Evolutionary conservation across 1,140 invertebrate genomes (phyloP), one percentile per base, ranked within the genome.

Genomic region (Ostrea edulis): DNA sequence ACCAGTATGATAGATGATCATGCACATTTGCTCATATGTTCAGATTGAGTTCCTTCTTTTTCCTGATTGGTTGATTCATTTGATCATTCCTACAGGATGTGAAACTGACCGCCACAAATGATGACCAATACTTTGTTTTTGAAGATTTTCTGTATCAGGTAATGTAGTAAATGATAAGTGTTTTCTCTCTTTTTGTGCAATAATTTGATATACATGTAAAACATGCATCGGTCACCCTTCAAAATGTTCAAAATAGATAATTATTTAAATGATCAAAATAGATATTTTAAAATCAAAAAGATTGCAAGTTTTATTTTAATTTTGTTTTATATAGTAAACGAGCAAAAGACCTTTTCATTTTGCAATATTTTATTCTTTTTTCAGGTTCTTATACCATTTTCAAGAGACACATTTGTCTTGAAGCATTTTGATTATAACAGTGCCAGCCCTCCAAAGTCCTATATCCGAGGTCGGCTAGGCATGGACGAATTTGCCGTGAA

Each of bases 121-220:
- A 99, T 94, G 98, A 99, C 94, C 98, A 99, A 93, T 99, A 99
- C 94, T 99, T 99, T 95, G 98, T 99, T 0, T 99, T 99, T 95
- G 98, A 99, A 96, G 98, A 99, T 95, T 96, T 98, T 62, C 95
- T 99, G 0, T 98, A 99, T 95, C 98, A 99, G 96, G 98, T 97
- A 90, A 85, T 2, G 17, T 62, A 20, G 0, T 44, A n/a, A 12
- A 12, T 62, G 55, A 62, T 25, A 9, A 77, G 68, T 35, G 68
- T 77, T 77, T 25, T 77, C 29, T 25, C 25, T 77, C 25, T 77
- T 62, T 0, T n/a, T 5, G n/a, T 62, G 7, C 1, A 44, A 44
- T 44, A 44, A 44, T 44, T 44, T 5, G 35, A 44, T 44, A 44
- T 44, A n/a, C n/a, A n/a, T n/a, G n/a, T n/a, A 44, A 44, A 1